Base-by-base conservation (phyloP, 1,140 invertebrate genomes). In the Euborellia annulipes region DNA sequence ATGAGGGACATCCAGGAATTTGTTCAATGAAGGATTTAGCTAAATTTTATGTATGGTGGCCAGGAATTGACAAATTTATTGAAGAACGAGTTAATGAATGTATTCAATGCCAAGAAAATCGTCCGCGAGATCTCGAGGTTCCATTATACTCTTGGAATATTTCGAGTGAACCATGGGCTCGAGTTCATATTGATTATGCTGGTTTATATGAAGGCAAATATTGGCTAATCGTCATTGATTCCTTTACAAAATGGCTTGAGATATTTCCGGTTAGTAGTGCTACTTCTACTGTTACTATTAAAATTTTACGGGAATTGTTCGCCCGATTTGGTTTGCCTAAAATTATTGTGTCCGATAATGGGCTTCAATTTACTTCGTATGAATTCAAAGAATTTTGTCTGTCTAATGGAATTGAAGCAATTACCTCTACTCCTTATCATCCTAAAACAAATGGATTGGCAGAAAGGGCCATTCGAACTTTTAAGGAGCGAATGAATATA, bases 21-120 rank as follows among this genome's bases (percentile, higher is more conserved):
- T 54, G 59, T n/a, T 61, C 61, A 49, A 74, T 68, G 56, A 75
- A 75, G 53, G 49, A 58, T n/a, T 41, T 70, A 9, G 70, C 69
- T 6, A 47, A 67, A 34, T 54, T 53, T 36, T 64, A 67, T 48
- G 57, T 69, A 6, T 73, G 62, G 51, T 75, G 69, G 66, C 63
- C 59, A 17, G 53, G 55, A 3, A 60, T 73, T 1, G 62, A 71
- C 39, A 51, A 53, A 11, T 62, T 70, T 6, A 60, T 67, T 3
- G 61, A 64, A 52, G 19, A 36, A 3, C 45, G 57, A 20, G 55
- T 57, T 8, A 52, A 54, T 19, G 36, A 41, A 2, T 72, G 68
- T 51, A 34, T 47, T 3, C 3, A n/a, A 13, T 54, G 51, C 18
- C 45, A 44, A 32, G 17, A 11, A n/a, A 14, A 17, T 19, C 38